Percentiles rank a stretch among this genome's conserved stretches.
phyloP scores from a whole-genome alignment of 2,113 vertebrate species.

The Scortum barcoo region DNA sequence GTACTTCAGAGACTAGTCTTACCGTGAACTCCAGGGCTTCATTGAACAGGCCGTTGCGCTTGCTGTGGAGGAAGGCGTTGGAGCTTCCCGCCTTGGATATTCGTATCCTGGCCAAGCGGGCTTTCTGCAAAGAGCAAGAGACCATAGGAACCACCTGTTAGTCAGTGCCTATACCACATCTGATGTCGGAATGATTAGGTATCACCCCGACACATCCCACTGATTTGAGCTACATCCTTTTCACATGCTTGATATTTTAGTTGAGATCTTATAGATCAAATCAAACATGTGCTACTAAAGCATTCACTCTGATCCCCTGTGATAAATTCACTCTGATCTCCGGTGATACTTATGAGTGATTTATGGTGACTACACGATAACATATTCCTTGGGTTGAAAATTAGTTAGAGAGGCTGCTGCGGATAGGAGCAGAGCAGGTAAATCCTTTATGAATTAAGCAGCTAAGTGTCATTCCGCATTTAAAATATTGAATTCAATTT shows the following conservation, averaged over 20 bases:
- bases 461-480: constrained; percentile 40
- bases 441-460: constrained; percentile 39
- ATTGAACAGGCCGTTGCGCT: constrained; percentile 95
- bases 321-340: constrained; percentile 73
- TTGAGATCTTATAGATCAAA: constrained; percentile 63
- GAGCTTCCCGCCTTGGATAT: constrained; percentile 94
- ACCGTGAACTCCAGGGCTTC: constrained; percentile 96
- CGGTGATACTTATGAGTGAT: constrained; percentile 71
- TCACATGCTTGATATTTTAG: constrained; percentile 53
- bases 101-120: constrained; percentile 94
- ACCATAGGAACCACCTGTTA: constrained; percentile 49
- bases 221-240: constrained; percentile 50
- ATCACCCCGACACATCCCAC: constrained; percentile 47
- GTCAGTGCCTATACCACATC: constrained; percentile 26
- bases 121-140: constrained; percentile 88
- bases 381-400: constrained; percentile 59
- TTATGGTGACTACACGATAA: constrained; percentile 61
- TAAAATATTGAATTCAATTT: constrained; percentile 22
- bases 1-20: constrained; percentile 60
- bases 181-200: constrained; percentile 32
- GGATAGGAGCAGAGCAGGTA: constrained; percentile 40
- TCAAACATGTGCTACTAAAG: constrained; percentile 60
- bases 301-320: constrained; percentile 69
- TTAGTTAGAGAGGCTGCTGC: constrained; percentile 48
- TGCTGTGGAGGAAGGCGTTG: constrained; percentile 94